Base-by-base conservation (phyloP, 2,888 invertebrate species). In the Mythimna albipuncta region DNA sequence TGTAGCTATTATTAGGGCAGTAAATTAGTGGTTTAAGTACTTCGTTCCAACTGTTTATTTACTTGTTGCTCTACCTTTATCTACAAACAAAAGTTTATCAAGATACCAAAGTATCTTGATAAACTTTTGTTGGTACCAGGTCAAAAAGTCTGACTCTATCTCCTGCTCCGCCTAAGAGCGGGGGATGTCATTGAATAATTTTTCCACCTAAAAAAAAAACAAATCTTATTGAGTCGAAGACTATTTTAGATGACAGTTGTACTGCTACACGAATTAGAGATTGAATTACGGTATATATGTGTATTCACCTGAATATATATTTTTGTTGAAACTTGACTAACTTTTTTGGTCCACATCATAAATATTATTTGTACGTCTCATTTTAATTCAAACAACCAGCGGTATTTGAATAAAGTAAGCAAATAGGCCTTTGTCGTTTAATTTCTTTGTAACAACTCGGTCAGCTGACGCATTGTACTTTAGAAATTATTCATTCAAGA, bases 1-100 rank as follows among this genome's bases (percentile, higher is more conserved):
- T 63, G 73, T 64, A 64, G 64, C 63, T 69, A 69, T 68, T 83
- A 76, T 69, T 70, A 79, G 52, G 57, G 64, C 61, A 61, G 66
- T 71, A 64, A 79, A 76, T 76, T 69, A 21, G 61, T 47, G 59
- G 64, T 58, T 61, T 64, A 67, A 73, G 65, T 67, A 65, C 52
- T 66, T 21, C 9, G 41, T 55, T 32, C 26, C 41, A 26, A 6
- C 47, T 58, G 62, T 74, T 70, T 71, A 65, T 69, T 82, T 72
- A 65, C 32, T n/a, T 21, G 19, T 59, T 68, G 11, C 21, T 26
- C 26, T 26, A 26, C 26, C 26, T 26, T 26, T 26, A 26, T 2
- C 9, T 19, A 7, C n/a, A n/a, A n/a, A n/a, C n/a, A n/a, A n/a
- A n/a, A n/a, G n/a, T n/a, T n/a, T n/a, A n/a, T n/a, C n/a, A n/a